phyloP scores from a whole-genome alignment of 2,888 invertebrate genomes.

The Mesochorus sp. region DNA sequence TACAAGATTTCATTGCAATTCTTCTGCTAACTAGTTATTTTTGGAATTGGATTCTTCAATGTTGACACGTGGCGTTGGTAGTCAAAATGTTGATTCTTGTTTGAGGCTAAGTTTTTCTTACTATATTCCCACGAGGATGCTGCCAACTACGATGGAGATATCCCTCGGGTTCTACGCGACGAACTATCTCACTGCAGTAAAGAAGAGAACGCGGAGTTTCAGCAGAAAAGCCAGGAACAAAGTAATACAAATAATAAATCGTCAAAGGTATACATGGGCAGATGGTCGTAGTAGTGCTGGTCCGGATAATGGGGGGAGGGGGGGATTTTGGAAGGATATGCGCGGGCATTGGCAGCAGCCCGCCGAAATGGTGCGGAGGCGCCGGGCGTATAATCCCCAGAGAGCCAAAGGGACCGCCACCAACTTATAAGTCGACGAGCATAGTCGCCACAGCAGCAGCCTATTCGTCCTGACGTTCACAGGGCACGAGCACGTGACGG shows the following conservation, averaged over 20 bases:
- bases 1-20: too few species aligned
- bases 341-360: slow-evolving; percentile 12
- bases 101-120: slow-evolving; percentile 32
- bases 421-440: slow-evolving; percentile 37
- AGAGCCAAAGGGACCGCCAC: slow-evolving; percentile 31
- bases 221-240: slow-evolving; percentile 66
- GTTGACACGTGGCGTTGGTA: slow-evolving; percentile 4
- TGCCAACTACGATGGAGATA: background rate
- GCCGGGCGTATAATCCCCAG: slow-evolving; percentile 46
- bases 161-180: slow-evolving; percentile 41
- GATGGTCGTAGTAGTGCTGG: slow-evolving; percentile 65
- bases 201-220: slow-evolving; percentile 48
- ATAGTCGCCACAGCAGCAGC: slow-evolving; percentile 12
- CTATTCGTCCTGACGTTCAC: slow-evolving; percentile 7
- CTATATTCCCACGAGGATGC: slow-evolving; percentile 27
- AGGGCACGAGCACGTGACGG: background rate
- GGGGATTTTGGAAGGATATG: slow-evolving; percentile 38
- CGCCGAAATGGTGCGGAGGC: slow-evolving; percentile 43
- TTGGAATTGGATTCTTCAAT: slow-evolving; percentile 20
- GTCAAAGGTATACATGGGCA: slow-evolving; percentile 71
- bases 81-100: slow-evolving; percentile 25
- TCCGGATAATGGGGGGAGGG: slow-evolving; percentile 67
- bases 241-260: slow-evolving; percentile 77
- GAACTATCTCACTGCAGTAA: background rate
- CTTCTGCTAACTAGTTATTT: too few species aligned